Evolutionary conservation across 2,113 vertebrate genomes (phyloP).

Genomic region (Daphoenositta chrysoptera): DNA sequence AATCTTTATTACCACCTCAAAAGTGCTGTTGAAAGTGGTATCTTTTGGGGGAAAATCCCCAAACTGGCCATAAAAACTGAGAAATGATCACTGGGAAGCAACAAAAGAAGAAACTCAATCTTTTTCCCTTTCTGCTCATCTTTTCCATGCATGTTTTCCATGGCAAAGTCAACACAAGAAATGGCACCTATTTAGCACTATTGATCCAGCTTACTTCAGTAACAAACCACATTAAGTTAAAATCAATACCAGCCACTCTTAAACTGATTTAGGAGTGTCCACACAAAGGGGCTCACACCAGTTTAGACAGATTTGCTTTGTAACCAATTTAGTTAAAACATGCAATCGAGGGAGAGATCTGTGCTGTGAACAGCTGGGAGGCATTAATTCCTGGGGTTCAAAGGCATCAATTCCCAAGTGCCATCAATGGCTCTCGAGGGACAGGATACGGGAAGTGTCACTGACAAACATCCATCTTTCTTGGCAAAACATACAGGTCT

Average conservation of each 20-base stretch:
- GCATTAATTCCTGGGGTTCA: neutral
- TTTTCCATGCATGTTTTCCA: conserved; percentile 4
- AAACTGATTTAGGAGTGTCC: conserved; percentile 61
- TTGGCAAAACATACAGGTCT: neutral
- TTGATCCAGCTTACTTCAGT: conserved; percentile 59
- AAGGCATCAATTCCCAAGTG: conserved; percentile 1
- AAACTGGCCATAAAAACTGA: neutral
- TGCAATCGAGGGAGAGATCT: neutral
- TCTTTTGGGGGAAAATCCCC: neutral
- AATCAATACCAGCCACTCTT: conserved; percentile 58
- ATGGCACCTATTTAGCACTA: conserved; percentile 55
- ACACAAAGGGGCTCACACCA: conserved; percentile 43
- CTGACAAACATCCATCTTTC: neutral
- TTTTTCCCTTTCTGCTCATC: neutral
- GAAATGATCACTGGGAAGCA: neutral
- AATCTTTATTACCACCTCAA: neutral
- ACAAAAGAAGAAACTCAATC: neutral
- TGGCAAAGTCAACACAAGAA: conserved; percentile 19
- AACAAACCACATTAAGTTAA: conserved; percentile 64
- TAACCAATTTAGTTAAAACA: conserved; percentile 26
- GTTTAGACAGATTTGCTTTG: conserved; percentile 41
- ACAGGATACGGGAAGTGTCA: neutral
- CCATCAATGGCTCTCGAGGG: neutral
- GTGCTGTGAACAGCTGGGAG: neutral
- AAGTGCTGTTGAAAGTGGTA: neutral